phyloP scores from a whole-genome alignment of 2,797 vertebrate genomes.

The Botia kubotai region DNA sequence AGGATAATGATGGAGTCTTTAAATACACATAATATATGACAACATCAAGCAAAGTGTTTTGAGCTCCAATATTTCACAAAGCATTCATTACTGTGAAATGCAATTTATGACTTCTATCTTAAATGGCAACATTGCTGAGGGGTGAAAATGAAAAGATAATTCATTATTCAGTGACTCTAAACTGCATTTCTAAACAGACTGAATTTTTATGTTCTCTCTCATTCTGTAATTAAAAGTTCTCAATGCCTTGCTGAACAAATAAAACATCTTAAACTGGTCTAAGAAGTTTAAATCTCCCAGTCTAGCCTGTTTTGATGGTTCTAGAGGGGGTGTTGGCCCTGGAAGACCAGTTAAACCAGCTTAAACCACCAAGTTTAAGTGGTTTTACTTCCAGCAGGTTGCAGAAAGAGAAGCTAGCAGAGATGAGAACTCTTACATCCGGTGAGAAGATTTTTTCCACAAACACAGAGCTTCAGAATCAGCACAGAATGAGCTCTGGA shows the following conservation, averaged over 20 bases:
- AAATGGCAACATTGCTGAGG: background rate
- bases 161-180: constrained; percentile 12
- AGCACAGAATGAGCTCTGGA: background rate
- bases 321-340: background rate
- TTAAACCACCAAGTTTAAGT: too few species aligned
- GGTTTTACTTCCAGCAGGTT: background rate
- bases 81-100: background rate
- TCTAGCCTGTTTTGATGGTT: background rate
- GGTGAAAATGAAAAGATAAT: constrained; percentile 21
- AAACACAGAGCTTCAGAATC: constrained; percentile 5
- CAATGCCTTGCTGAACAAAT: background rate
- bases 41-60: background rate
- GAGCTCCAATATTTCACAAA: constrained; percentile 6
- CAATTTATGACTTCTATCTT: constrained; percentile 12
- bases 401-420: background rate
- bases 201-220: background rate
- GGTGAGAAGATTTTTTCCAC: background rate
- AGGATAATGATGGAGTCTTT: background rate
- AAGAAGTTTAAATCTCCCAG: background rate
- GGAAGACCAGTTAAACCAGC: background rate
- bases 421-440: constrained; percentile 6
- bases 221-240: constrained; percentile 21
- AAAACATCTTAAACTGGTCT: background rate
- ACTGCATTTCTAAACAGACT: background rate
- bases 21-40: background rate